Base-by-base conservation (phyloP, 1,140 invertebrate species). In the Babylonia areolata region DNA sequence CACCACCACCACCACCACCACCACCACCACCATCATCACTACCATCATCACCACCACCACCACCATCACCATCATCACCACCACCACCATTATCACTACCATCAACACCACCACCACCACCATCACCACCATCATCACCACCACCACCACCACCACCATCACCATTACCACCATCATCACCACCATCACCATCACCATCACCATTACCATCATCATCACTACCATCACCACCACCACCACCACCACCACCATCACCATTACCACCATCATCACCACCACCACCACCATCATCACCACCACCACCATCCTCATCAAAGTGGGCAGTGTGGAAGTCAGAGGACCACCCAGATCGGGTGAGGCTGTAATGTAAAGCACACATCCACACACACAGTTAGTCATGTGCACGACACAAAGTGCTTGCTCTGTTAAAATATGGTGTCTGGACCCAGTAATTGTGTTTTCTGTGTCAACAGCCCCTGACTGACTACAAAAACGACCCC, bases 221-320 rank as follows among this genome's bases (percentile, higher is more conserved):
- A 75, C 73, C n/a, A 28, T 28, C 46, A 37, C 31, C 39, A n/a
- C 78, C n/a, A 12, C 78, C n/a, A 37, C 39, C 46, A 80, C 31
- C 46, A 37, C 78, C 46, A 75, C 78, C 46, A 80, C 39, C 46
- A 42, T 39, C 39, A 80, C 78, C n/a, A 42, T 28, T 80, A 80
- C 39, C 46, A 75, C 73, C 37, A 75, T 37, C 37, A 75, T 37
- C 37, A 75, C 73, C 37, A 75, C 73, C 37, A 75, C 73, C 37
- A 75, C 73, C 37, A 75, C 73, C 39, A 80, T 37, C 39, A 42
- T n/a, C n/a, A n/a, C n/a, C n/a, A n/a, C n/a, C n/a, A n/a, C n/a
- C n/a, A n/a, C n/a, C n/a, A n/a, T n/a, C n/a, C n/a, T n/a, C n/a
- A n/a, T n/a, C n/a, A 28, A n/a, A 80, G 23, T 80, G 46, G 28